These are phyloP conservation scores for Oophaga pumilio DNA, from an alignment of 2,113 vertebrate species.

Conservation along the genomic window DNA sequence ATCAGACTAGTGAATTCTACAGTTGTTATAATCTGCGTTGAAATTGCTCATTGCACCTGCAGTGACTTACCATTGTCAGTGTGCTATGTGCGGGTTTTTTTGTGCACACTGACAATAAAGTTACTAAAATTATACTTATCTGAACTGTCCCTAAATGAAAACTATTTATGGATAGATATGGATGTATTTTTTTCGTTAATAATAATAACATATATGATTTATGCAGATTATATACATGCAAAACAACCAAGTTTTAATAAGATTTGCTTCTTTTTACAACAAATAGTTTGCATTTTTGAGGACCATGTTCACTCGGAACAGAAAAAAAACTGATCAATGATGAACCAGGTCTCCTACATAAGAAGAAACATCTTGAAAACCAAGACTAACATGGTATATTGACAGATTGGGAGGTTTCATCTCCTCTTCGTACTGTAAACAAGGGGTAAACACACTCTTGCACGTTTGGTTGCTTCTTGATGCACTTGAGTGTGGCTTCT, in stretches of 20 bases:
- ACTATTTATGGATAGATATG: too few species aligned
- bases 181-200: too few species aligned
- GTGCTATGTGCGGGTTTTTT: too few species aligned
- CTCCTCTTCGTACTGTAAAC: neutral
- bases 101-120: too few species aligned
- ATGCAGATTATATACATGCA: neutral
- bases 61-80: too few species aligned
- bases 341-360: neutral
- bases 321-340: neutral
- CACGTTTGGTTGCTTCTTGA: neutral
- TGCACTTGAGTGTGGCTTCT: neutral
- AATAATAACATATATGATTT: neutral
- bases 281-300: neutral
- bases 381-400: neutral
- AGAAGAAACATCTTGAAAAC: constrained; percentile 12
- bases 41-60: too few species aligned
- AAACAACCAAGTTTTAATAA: neutral
- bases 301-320: neutral
- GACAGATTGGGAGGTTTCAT: neutral
- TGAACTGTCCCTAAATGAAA: too few species aligned
- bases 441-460: constrained; percentile 29
- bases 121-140: too few species aligned
- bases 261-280: neutral
- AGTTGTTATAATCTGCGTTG: too few species aligned
- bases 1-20: too few species aligned